Base-by-base conservation (phyloP, 2,797 vertebrate genomes). In the Chromis chromis region DNA sequence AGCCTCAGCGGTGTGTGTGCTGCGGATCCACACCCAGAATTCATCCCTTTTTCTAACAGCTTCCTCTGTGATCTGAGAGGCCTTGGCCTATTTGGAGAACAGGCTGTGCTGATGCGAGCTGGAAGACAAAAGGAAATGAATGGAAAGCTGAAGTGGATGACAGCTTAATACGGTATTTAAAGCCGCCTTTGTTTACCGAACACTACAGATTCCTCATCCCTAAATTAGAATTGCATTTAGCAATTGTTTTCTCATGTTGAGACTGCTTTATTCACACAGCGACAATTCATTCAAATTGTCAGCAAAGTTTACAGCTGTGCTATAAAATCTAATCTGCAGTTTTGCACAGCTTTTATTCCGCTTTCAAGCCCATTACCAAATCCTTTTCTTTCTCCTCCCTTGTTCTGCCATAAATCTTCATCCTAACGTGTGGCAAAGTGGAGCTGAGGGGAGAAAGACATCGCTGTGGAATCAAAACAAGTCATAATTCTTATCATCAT, bases 401-500 rank as follows among this genome's bases (percentile, higher is more conserved):
- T 52, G 22, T 59, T 78, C 39, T 1, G 49, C 70, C 72, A 76
- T 92, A 89, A 91, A 90, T 89, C 85, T 81, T 70, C 64, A 65
- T 55, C 72, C 62, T 70, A 50, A 52, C 19, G 21, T 60, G 73
- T 46, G 67, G 76, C 56, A 21, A 13, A 14, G 56, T 6, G 39
- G 55, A 11, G 8, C 14, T 24, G 3, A 63, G 52, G 54, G 21
- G 49, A 49, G 64, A 9, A 39, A 77, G 69, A 80, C 84, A 70
- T 83, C 69, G 56, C 65, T 3, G 40, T 33, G 77, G 84, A 87
- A 90, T 89, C 74, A 68, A 90, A 88, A 91, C 82, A 91, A 78
- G 86, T 62, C 81, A 55, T 91, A 90, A 88, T 82, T 93, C 76
- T 70, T 85, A 59, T 87, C 75, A 72, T 88, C 78, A 77, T 85